phyloP scores from a whole-genome alignment of 1,140 invertebrate genomes.

The Leptinotarsa lineolata region DNA sequence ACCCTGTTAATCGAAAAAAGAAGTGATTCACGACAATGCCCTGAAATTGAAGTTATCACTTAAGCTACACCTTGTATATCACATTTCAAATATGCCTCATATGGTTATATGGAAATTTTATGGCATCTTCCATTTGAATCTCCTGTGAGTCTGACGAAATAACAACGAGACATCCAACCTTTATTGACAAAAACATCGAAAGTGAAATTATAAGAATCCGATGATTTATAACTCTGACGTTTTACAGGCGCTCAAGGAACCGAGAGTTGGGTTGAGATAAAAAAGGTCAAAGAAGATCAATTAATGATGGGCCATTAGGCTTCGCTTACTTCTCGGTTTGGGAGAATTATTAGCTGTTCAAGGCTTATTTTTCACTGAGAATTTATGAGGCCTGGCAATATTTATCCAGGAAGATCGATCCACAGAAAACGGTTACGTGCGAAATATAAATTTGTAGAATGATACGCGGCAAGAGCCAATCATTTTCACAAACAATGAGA shows the following conservation, averaged over 20 bases:
- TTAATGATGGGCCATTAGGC: not conserved
- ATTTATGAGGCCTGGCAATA: not conserved
- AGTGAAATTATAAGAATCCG: not conserved
- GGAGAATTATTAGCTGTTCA: conserved; percentile 1
- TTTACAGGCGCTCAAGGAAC: not conserved
- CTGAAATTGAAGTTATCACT: too few species aligned
- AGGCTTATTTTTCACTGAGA: not conserved
- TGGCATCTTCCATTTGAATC: too few species aligned
- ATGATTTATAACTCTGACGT: not conserved
- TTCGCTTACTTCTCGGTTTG: not conserved
- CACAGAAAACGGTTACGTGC: too few species aligned
- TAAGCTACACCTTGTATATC: too few species aligned
- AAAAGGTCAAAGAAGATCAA: not conserved
- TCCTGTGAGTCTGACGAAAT: too few species aligned
- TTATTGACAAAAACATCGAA: not conserved
- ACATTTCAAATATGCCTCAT: too few species aligned
- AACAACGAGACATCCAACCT: not conserved
- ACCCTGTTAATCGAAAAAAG: too few species aligned
- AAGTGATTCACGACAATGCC: too few species aligned
- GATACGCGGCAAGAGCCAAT: too few species aligned
- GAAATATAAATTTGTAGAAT: too few species aligned
- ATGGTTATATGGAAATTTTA: too few species aligned
- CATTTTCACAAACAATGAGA: too few species aligned
- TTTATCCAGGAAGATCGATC: not conserved
- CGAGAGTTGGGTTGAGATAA: not conserved